phyloP scores from a whole-genome alignment of 2,113 vertebrate species.

The Pterocles gutturalis region DNA sequence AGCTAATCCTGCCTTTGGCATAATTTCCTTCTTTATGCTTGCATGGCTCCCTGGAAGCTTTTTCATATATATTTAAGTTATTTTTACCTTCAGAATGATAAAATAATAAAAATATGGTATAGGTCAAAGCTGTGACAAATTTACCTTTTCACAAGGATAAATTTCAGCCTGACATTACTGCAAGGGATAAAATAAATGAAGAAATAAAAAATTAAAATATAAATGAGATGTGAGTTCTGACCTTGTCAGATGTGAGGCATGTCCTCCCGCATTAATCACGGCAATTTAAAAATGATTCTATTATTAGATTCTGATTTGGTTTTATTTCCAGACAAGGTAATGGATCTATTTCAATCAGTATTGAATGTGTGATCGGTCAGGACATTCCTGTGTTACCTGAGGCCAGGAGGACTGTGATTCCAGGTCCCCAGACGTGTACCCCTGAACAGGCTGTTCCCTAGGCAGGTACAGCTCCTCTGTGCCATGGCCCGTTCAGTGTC shows the following conservation, averaged over 20 bases:
- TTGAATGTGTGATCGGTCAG: background rate
- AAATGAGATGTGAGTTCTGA: background rate
- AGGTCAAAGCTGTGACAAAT: background rate
- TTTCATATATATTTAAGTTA: background rate
- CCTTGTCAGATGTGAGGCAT: background rate
- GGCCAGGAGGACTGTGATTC: background rate
- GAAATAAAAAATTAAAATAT: background rate
- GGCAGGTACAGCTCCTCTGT: rapidly evolving
- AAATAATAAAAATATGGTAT: background rate
- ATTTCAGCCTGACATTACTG: background rate
- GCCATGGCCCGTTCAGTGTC: rapidly evolving
- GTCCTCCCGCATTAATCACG: background rate
- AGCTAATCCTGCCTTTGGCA: background rate
- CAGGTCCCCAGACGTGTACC: rapidly evolving
- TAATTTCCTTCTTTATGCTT: background rate
- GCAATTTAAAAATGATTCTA: background rate
- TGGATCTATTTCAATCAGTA: background rate
- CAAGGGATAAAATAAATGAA: background rate
- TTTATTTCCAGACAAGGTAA: background rate
- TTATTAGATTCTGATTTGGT: background rate
- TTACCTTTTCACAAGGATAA: background rate
- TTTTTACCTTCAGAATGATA: background rate
- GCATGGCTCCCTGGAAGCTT: background rate
- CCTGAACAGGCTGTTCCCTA: rapidly evolving
- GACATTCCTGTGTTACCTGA: rapidly evolving